Evolutionary conservation across 1,140 invertebrate genomes (phyloP).

Genomic region (Bombus difficillimus): DNA sequence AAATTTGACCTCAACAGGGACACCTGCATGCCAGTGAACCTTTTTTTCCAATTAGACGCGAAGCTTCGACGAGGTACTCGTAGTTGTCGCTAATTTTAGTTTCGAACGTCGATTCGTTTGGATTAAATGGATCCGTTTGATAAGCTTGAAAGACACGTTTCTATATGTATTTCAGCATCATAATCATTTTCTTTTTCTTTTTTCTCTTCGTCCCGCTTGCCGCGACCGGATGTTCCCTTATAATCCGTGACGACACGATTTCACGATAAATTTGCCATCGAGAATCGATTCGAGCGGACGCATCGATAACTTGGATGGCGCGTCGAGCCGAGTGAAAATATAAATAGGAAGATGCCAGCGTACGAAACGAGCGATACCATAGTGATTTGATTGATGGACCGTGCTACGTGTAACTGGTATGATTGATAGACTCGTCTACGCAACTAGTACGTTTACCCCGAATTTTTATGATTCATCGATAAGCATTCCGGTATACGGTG

Average conservation of each 20-base stretch:
- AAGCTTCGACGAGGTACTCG: background rate
- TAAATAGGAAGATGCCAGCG: constrained; percentile 26
- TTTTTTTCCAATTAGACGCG: constrained; percentile 22
- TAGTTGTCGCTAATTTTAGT: constrained; percentile 47
- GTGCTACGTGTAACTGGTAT: constrained; percentile 36
- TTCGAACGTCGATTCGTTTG: constrained; percentile 35
- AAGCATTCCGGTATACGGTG: constrained; percentile 27
- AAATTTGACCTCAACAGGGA: constrained; percentile 35
- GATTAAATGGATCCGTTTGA: constrained; percentile 25
- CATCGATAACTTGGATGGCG: background rate
- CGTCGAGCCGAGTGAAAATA: constrained; percentile 28
- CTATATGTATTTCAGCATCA: background rate
- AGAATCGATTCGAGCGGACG: background rate
- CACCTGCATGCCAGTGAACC: constrained; percentile 15
- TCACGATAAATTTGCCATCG: constrained; percentile 31
- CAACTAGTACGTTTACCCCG: constrained; percentile 34
- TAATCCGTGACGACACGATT: constrained; percentile 27
- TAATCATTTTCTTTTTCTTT: background rate
- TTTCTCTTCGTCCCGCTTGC: background rate
- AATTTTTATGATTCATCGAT: constrained; percentile 54
- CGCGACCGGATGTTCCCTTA: background rate
- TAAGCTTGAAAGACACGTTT: background rate
- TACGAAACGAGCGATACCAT: constrained; percentile 16
- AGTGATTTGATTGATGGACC: constrained; percentile 30
- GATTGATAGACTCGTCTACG: constrained; percentile 40